Percentiles rank a stretch among this genome's conserved stretches.
Evolutionary conservation across 92 coral and sea anemone species (phyloP).

Genomic region (Phenganax marumi): DNA sequence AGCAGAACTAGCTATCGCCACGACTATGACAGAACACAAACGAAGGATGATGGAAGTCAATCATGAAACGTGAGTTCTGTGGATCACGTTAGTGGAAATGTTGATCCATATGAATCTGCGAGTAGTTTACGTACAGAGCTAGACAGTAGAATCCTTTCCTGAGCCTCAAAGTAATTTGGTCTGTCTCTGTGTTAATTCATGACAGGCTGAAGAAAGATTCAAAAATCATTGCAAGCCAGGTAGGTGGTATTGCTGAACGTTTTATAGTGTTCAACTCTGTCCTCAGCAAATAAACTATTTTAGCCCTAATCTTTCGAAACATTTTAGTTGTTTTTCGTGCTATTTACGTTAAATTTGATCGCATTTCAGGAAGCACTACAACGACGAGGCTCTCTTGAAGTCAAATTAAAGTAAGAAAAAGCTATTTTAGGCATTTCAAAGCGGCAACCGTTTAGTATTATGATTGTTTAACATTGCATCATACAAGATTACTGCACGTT

Average conservation of each 20-base stretch:
- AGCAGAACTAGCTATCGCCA: constrained; percentile 83
- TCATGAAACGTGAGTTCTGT: constrained; percentile 61
- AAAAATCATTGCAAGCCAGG: constrained; percentile 71
- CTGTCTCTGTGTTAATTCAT: neutral
- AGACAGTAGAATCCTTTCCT: neutral
- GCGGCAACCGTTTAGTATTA: too few relatives aligned
- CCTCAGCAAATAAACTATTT: neutral
- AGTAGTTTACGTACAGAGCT: too few relatives aligned
- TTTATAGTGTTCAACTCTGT: neutral
- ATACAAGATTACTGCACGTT: too few relatives aligned
- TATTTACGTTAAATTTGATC: too few relatives aligned
- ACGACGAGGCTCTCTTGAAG: constrained; percentile 60
- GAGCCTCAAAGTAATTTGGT: neutral
- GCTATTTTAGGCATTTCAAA: neutral
- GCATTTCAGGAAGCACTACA: constrained; percentile 66
- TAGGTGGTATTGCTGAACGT: neutral
- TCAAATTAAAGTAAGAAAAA: constrained; percentile 61
- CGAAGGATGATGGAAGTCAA: constrained; percentile 68
- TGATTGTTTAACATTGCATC: too few relatives aligned
- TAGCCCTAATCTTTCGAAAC: neutral
- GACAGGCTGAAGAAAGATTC: constrained; percentile 71
- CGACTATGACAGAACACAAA: constrained; percentile 86
- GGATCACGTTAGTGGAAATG: neutral
- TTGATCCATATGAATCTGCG: too few relatives aligned
- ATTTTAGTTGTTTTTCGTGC: too few relatives aligned